Conservation (phyloP, 2,888 invertebrate species). For the Argyra leucocephala region DNA sequence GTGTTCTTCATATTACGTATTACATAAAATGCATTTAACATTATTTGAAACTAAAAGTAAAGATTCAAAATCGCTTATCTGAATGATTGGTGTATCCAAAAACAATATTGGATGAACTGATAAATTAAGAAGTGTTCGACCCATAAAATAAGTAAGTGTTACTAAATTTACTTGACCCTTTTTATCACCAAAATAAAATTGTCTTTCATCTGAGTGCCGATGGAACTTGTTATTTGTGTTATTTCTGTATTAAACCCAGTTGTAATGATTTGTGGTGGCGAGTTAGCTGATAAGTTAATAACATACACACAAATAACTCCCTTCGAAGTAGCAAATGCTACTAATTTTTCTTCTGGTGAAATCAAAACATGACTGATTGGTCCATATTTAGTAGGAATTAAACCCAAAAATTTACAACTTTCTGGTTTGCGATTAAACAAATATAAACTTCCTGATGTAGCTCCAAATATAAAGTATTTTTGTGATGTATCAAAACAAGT, state of each 20-base stretch:
- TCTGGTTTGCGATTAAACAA: constrained; percentile 60
- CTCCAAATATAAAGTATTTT: constrained; percentile 65
- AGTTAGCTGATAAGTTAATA: constrained; percentile 43
- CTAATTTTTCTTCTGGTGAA: constrained; percentile 62
- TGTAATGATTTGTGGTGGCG: constrained; percentile 39
- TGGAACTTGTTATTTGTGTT: constrained; percentile 38
- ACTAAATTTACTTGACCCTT: constrained; percentile 66
- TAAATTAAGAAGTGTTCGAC: constrained; percentile 66
- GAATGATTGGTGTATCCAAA: constrained; percentile 65
- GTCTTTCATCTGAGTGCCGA: constrained; percentile 57
- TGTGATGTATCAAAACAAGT: constrained; percentile 67
- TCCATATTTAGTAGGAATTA: constrained; percentile 72
- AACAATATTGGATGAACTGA: constrained; percentile 64
- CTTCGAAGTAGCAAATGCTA: constrained; percentile 60
- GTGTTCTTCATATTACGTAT: constrained; percentile 67
- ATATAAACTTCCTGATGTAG: constrained; percentile 73
- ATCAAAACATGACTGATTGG: constrained; percentile 51
- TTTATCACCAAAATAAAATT: constrained; percentile 65
- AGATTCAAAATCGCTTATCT: constrained; percentile 47
- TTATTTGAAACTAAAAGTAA: constrained; percentile 65
- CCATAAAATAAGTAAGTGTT: constrained; percentile 59
- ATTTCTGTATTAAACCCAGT: constrained; percentile 32
- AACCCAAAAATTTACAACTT: constrained; percentile 59
- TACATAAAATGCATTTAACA: constrained; percentile 67
- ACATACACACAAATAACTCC: constrained; percentile 59